Percentiles rank a stretch among this genome's conserved stretches.
These are phyloP conservation scores for Protonemura montana DNA, from an alignment of 2,888 invertebrate species.

Conservation along the genomic window DNA sequence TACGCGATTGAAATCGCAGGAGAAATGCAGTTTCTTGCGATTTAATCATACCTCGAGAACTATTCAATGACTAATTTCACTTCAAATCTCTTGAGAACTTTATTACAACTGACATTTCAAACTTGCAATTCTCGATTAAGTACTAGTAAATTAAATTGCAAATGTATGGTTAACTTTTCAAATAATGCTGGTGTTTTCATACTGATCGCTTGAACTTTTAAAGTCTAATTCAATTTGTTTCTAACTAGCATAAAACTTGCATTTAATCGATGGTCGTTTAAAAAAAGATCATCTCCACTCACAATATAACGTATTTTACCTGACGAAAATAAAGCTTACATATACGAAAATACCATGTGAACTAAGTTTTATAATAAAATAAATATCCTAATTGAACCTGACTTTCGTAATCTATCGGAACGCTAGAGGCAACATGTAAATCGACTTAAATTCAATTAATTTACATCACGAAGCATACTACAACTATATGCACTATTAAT, in stretches of 20 bases:
- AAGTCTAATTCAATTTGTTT: no score
- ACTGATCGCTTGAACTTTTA: no score
- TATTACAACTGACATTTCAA: not conserved
- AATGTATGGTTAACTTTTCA: not conserved
- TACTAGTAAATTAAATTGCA: not conserved
- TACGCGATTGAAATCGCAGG: no score
- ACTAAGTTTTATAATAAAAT: not conserved
- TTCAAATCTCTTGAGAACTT: not conserved
- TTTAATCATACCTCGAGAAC: not conserved
- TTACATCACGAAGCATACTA: constrained; percentile 1
- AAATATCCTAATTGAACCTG: not conserved
- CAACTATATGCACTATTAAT: not conserved
- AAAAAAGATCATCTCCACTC: no score
- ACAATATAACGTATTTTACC: no score
- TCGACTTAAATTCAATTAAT: constrained; percentile 14
- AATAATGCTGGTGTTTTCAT: not conserved
- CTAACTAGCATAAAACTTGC: no score
- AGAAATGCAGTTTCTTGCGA: not conserved
- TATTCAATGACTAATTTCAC: not conserved
- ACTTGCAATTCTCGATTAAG: not conserved
- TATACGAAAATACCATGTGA: not conserved
- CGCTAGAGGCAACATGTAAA: not conserved
- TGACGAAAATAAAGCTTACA: no score
- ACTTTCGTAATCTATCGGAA: not conserved
- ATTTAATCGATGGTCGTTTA: no score